phyloP scores from a whole-genome alignment of 2,113 vertebrate species.

The Hucho hucho region DNA sequence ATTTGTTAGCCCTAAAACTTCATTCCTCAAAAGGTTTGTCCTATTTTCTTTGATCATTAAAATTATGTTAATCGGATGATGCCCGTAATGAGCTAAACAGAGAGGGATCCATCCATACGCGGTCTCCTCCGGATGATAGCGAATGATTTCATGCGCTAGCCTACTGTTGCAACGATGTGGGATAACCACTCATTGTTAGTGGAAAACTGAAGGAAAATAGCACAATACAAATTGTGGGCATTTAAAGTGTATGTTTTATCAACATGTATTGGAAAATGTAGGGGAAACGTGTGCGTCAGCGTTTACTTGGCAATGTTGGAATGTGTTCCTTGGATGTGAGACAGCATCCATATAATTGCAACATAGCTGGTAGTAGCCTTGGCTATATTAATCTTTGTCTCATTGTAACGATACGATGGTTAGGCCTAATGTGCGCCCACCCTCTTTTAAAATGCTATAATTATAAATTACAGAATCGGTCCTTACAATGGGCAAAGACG shows the following conservation, averaged over 20 bases:
- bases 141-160: not conserved
- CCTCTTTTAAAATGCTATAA: no score
- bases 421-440: not conserved
- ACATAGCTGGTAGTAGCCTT: not conserved
- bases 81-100: not conserved
- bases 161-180: not conserved
- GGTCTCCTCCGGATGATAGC: not conserved
- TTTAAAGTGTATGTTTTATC: not conserved
- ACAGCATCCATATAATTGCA: not conserved
- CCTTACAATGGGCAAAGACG: no score
- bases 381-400: not conserved
- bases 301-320: no score
- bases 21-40: slow-evolving; percentile 64
- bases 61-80: not conserved
- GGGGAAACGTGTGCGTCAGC: not conserved
- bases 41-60: not conserved
- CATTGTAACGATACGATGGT: not conserved
- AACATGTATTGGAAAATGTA: not conserved
- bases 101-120: not conserved
- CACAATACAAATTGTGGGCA: not conserved
- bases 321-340: not conserved
- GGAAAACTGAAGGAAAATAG: not conserved
- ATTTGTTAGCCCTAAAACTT: slow-evolving; percentile 58
- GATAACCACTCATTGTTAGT: not conserved
- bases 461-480: no score